Conservation (phyloP, 2,797 vertebrate genomes). For the Carapus acus region DNA sequence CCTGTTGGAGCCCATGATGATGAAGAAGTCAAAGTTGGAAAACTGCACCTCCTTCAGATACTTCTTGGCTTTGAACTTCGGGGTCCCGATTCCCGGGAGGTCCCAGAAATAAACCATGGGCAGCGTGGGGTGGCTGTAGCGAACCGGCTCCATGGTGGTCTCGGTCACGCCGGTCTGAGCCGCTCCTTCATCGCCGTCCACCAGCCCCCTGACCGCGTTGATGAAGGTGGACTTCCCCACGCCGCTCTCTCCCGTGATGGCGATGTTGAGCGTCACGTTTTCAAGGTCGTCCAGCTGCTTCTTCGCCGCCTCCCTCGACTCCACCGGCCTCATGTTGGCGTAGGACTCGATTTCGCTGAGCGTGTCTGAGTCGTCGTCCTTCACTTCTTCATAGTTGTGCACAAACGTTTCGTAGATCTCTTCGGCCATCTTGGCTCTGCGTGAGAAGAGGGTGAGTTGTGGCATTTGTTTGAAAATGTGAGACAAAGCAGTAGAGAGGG, state of each 20-base stretch:
- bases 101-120: slow-evolving; percentile 40
- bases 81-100: slow-evolving; percentile 39
- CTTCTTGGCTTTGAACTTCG: slow-evolving; percentile 31
- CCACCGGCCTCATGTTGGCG: neutral
- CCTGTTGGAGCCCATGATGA: slow-evolving; percentile 26
- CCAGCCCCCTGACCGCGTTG: slow-evolving; percentile 25
- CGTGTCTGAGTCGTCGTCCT: neutral
- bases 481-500: no score
- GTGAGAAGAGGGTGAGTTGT: neutral
- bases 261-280: slow-evolving; percentile 30
- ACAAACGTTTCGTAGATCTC: neutral
- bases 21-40: slow-evolving; percentile 36
- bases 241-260: slow-evolving; percentile 25
- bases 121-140: slow-evolving; percentile 27
- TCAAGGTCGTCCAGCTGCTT: slow-evolving; percentile 11
- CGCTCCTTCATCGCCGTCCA: slow-evolving; percentile 14
- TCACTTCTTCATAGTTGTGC: no score
- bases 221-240: slow-evolving; percentile 41
- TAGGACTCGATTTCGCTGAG: neutral
- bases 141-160: slow-evolving; percentile 19
- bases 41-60: slow-evolving; percentile 36
- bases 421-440: slow-evolving; percentile 1
- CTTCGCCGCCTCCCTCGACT: slow-evolving; percentile 16
- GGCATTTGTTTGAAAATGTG: no score
- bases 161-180: slow-evolving; percentile 27